Evolutionary conservation across 2,113 vertebrate genomes (phyloP), one percentile per base, ranked within the genome.

Genomic region (Xenopus borealis): DNA sequence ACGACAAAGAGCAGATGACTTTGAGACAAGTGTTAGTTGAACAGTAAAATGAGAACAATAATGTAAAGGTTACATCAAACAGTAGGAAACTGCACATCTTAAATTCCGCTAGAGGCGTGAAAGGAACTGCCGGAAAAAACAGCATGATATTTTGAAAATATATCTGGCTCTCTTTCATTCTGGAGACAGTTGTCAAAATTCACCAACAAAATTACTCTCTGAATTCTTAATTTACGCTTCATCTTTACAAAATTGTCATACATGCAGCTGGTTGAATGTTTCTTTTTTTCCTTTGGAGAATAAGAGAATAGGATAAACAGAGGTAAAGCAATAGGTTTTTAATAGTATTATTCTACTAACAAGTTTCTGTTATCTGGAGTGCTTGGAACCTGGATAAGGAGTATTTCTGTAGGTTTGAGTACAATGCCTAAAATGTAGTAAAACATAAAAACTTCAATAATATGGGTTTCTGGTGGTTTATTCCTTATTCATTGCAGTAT

Each of bases 91-190:
- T 62, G 58, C 40, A 19, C 33, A 40, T 44, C 58, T 75, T 10
- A 62, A 53, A 62, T 27, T 69, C 58, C 53, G 66, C 44, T 46
- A 62, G 27, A 20, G 62, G 30, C 66, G 69, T 69, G 57, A 57
- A 69, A 75, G 46, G 33, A 40, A 75, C 62, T 19, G 65, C 71
- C 71, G 52, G n/a, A 65, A 73, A 62, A 52, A 73, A 73, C 72
- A 69, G 61, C 67, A 44, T 62, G 55, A 75, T 69, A 69, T 68
- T 69, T 55, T 74, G 52, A 46, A 66, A 74, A 67, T 72, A 27
- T 66, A 74, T 65, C 40, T 59, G 10, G 1, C 45, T 75, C 65
- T 61, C 72, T 68, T 75, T 67, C 72, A 68, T 75, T 69, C 62
- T 52, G 50, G 52, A 73, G 20, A 66, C 58, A 67, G 65, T 33